Evolutionary conservation across 2,797 vertebrate species (phyloP), one percentile per base, ranked within the genome.

Genomic region (Gymnoscopelus braueri): DNA sequence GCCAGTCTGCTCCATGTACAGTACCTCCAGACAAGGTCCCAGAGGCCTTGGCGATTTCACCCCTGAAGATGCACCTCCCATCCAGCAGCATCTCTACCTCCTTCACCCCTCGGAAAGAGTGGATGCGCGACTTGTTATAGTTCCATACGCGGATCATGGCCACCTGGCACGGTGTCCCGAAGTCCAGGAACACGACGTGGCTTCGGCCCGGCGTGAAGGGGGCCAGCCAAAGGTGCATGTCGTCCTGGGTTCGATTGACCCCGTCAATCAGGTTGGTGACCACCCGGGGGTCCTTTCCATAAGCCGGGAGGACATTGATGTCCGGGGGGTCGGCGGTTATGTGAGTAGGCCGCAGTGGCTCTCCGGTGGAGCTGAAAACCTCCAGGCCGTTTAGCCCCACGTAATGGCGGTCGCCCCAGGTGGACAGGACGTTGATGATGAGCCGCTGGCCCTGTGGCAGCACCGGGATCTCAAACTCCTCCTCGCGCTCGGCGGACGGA

Each of bases 131-230:
- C 80, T 99, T 99, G 87, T 99, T 99, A 84, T 99, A 99, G 90
- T 99, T 99, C 98, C 98, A 99, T 69, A 99, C 88, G 5, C 98
- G 95, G 75, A 99, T 96, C 95, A 99, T 96, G 57, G 98, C 97
- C 0, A 99, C 91, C 50, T 95, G 94, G 82, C 92, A 93, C 6
- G 92, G 83, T 14, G 81, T 82, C n/a, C 71, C 84, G 39, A 99
- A 97, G 80, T 98, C 94, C 66, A 98, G 76, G 57, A 90, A 93
- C 81, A 99, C 79, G 14, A 93, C 88, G 86, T 98, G 97, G 66
- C 82, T 77, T 48, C 93, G 91, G 13, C 96, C 96, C 0, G 94
- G 90, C 0, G 95, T 98, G 90, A 99, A 99, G 0, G 98, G 98
- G 0, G 97, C 96, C 8, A 99, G 92, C 98, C 98, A 99, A 44